A percentile compares a stretch with the other conserved stretches of the same genome.
Evolutionary conservation across 2,113 vertebrate genomes (phyloP).

Genomic region (Nibea coibor): DNA sequence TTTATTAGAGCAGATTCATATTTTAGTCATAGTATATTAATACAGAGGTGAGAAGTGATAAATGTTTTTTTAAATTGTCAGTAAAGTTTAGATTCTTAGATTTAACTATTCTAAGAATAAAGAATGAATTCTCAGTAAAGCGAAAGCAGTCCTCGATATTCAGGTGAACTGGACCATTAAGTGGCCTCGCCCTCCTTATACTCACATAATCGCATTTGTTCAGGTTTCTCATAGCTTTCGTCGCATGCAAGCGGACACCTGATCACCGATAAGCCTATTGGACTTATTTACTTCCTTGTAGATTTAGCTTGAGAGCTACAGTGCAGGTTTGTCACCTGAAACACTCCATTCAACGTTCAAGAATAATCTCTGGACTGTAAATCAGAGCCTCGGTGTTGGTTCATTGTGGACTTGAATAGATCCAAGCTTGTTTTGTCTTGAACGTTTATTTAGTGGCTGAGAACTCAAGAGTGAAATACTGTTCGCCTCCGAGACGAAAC

Average conservation of each 20-base stretch:
- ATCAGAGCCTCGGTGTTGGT: too few relatives aligned
- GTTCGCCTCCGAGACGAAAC: too few relatives aligned
- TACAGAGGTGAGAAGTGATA: too few relatives aligned
- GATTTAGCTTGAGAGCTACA: neutral
- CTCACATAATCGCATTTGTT: neutral
- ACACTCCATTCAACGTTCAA: neutral
- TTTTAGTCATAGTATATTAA: too few relatives aligned
- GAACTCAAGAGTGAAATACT: too few relatives aligned
- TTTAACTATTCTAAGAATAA: too few relatives aligned
- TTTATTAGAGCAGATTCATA: too few relatives aligned
- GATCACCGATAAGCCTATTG: neutral
- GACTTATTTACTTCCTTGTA: neutral
- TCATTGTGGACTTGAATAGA: too few relatives aligned
- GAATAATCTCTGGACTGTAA: neutral
- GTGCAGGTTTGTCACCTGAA: neutral
- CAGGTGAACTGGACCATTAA: neutral
- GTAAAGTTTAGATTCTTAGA: too few relatives aligned
- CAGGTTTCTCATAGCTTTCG: neutral
- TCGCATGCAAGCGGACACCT: neutral
- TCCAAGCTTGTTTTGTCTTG: too few relatives aligned
- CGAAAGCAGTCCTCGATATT: too few relatives aligned
- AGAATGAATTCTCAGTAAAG: neutral
- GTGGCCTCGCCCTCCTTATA: neutral
- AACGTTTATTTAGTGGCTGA: too few relatives aligned
- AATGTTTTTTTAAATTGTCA: neutral